phyloP scores from a whole-genome alignment of 2,888 invertebrate genomes.

The Smittia aterrima region DNA sequence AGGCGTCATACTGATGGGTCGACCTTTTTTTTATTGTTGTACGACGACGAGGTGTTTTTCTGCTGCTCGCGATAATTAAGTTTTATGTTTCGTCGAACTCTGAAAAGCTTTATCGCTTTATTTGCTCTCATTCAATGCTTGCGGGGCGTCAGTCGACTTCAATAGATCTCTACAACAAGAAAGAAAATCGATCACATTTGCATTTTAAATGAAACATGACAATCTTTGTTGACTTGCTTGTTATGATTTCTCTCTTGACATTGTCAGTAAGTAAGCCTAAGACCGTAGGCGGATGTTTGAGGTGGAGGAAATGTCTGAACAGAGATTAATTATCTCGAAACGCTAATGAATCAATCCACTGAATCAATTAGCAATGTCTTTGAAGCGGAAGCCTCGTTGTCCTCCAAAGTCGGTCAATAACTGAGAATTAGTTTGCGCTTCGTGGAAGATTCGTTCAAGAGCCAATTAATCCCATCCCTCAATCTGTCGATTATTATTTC shows the following conservation, averaged over 20 bases:
- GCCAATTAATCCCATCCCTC: too few species aligned
- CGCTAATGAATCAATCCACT: not conserved
- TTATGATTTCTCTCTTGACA: not conserved
- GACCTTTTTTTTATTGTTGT: not conserved
- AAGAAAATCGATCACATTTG: constrained; percentile 17
- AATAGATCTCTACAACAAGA: not conserved
- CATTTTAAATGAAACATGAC: constrained; percentile 13
- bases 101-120: not conserved
- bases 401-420: too few species aligned
- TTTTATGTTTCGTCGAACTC: not conserved
- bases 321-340: not conserved
- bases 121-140: not conserved
- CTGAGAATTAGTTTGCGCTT: too few species aligned
- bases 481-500: too few species aligned
- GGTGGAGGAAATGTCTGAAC: not conserved
- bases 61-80: not conserved
- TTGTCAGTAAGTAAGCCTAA: too few species aligned
- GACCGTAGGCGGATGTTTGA: too few species aligned
- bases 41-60: not conserved
- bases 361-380: not conserved
- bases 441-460: too few species aligned
- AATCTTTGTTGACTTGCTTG: not conserved
- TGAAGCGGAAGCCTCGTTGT: not conserved
- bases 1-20: not conserved
- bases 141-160: not conserved